Evolutionary conservation across 1,140 invertebrate genomes (phyloP).

Genomic region (Subanguina moxae): DNA sequence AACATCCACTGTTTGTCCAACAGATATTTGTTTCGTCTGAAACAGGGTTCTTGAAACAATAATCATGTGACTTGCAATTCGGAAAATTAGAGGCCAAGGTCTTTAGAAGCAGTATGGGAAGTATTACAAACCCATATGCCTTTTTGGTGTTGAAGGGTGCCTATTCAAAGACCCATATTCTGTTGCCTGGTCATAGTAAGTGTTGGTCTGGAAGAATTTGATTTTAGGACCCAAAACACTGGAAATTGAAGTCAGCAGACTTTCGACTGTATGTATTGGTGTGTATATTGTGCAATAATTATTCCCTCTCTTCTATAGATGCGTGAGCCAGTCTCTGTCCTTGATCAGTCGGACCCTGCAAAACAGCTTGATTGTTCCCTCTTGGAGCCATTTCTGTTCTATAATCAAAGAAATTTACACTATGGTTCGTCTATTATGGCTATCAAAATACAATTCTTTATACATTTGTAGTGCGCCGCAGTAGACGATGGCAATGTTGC

Average conservation of each 20-base stretch:
- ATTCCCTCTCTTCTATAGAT: constrained; percentile 10
- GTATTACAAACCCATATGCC: too few relatives aligned
- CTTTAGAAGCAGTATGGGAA: too few relatives aligned
- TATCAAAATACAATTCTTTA: too few relatives aligned
- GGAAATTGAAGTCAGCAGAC: constrained; percentile 38
- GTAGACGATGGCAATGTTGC: background rate
- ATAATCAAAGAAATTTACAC: constrained; percentile 14
- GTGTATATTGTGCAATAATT: background rate
- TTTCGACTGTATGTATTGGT: constrained; percentile 14
- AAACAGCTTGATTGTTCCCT: constrained; percentile 12
- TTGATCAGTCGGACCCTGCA: constrained; percentile 5
- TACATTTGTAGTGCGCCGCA: background rate
- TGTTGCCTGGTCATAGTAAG: too few relatives aligned
- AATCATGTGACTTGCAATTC: too few relatives aligned
- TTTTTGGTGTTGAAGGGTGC: too few relatives aligned
- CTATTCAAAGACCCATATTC: too few relatives aligned
- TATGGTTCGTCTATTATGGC: background rate
- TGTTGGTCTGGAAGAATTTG: too few relatives aligned
- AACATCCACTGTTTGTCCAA: too few relatives aligned
- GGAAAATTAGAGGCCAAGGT: too few relatives aligned
- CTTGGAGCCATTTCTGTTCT: constrained; percentile 13
- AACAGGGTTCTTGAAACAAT: too few relatives aligned
- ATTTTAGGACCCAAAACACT: constrained; percentile 42
- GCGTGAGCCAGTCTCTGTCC: constrained; percentile 38
- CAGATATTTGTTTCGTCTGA: too few relatives aligned